These are phyloP conservation scores for Ranitomeya variabilis DNA, from an alignment of 2,113 vertebrate genomes.

Conservation along the genomic window DNA sequence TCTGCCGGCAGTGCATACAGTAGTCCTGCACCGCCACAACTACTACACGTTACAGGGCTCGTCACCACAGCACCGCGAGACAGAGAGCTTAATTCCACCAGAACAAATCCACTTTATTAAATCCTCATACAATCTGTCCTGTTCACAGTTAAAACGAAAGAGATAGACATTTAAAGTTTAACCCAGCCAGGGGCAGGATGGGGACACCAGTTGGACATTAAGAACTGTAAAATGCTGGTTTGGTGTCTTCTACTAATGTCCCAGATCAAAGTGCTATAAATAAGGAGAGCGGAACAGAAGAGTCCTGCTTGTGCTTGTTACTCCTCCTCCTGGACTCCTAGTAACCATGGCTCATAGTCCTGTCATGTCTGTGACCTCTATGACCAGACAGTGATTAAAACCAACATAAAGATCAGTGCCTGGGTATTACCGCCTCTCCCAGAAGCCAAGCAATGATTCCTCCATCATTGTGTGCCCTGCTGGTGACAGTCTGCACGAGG, in stretches of 20 bases:
- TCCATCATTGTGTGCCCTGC: not conserved
- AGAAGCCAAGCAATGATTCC: not conserved
- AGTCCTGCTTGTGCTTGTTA: not conserved
- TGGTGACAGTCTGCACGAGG: not conserved
- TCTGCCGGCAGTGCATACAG: no score
- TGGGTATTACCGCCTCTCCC: not conserved
- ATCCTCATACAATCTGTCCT: constrained; percentile 16
- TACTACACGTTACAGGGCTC: not conserved
- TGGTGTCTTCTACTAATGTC: not conserved
- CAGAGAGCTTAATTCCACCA: not conserved
- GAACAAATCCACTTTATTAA: constrained; percentile 45
- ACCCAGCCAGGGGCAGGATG: not conserved
- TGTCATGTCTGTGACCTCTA: not conserved
- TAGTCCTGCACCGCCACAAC: no score
- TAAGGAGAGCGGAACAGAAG: not conserved
- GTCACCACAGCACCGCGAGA: not conserved
- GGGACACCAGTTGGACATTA: not conserved
- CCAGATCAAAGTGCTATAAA: not conserved
- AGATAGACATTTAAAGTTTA: not conserved
- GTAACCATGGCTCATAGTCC: not conserved
- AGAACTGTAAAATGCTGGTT: not conserved
- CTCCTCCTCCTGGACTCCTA: not conserved
- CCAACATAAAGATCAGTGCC: not conserved
- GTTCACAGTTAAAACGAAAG: not conserved
- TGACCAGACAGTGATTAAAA: constrained; percentile 6